Conservation (phyloP, 1,140 invertebrate genomes). For the Eumeta japonica region DNA sequence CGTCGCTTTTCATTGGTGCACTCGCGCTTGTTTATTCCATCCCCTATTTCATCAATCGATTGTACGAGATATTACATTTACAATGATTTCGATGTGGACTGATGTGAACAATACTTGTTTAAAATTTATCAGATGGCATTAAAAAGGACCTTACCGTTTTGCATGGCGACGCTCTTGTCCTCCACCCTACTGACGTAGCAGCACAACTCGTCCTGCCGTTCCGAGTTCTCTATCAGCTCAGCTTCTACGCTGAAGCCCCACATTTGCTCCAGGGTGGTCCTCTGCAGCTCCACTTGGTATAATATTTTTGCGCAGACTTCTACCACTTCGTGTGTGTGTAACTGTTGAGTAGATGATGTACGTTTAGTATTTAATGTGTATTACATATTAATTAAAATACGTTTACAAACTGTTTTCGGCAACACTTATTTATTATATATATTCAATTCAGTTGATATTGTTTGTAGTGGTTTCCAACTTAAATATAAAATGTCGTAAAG, state of each 20-base stretch:
- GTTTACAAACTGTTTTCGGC: too few species aligned
- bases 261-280: constrained; percentile 87
- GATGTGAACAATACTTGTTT: too few species aligned
- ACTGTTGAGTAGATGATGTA: constrained; percentile 59
- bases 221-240: constrained; percentile 92
- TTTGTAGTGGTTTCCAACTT: too few species aligned
- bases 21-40: too few species aligned
- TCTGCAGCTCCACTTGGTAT: constrained; percentile 92
- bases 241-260: constrained; percentile 98
- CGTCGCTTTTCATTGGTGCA: too few species aligned
- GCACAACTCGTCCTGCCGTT: constrained; percentile 93
- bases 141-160: constrained; percentile 92
- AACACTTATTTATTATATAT: too few species aligned
- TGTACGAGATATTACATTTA: too few species aligned
- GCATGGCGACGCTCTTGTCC: constrained; percentile 91
- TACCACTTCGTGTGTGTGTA: constrained; percentile 92
- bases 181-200: constrained; percentile 95
- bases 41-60: too few species aligned
- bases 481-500: too few species aligned
- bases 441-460: too few species aligned
- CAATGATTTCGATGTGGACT: too few species aligned
- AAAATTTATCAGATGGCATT: too few species aligned
- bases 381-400: background rate
- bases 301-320: constrained; percentile 96
- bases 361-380: background rate